Evolutionary conservation across 2,888 invertebrate genomes (phyloP), one percentile per base, ranked within the genome.

Genomic region (Dendrolimus houi): DNA sequence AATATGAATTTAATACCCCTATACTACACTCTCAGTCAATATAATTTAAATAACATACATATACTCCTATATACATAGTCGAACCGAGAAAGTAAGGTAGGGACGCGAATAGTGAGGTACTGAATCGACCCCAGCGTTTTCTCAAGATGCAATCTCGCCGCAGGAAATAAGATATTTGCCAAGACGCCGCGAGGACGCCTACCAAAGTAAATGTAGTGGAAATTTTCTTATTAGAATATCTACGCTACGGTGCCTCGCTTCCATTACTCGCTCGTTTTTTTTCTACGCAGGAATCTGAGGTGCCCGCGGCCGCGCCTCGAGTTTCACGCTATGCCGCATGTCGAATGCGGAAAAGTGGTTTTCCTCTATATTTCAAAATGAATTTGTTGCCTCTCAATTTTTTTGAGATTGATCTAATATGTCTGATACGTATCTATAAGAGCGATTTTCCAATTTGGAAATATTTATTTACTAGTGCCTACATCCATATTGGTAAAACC

Each of bases 111-210:
- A 87, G 87, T 85, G 82, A 83, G 81, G 75, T 70, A 76, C 78
- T 74, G 79, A 82, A 79, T 80, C 85, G 81, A 87, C 87, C 87
- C 87, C 82, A 87, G 86, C 87, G 87, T 87, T 89, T 90, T 90
- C 90, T 89, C 88, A 88, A 90, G 90, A 90, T 90, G 91, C 91
- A 91, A 91, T 91, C 90, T 91, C 87, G 86, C 85, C 85, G 77
- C 88, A 91, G 91, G 91, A 91, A 91, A 91, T 91, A 91, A 91
- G 91, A 90, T 91, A 90, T 91, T 91, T 91, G 90, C 91, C 81
- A 85, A 91, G 91, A 90, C 91, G 91, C 90, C 86, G 87, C 91
- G 87, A 85, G 82, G 83, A 82, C 82, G 84, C 85, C 85, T 84
- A 85, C 83, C 84, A 83, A 83, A 86, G 87, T 90, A 90, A 90